Evolutionary conservation across 2,113 vertebrate genomes (phyloP).

Genomic region (Pithys albifrons): DNA sequence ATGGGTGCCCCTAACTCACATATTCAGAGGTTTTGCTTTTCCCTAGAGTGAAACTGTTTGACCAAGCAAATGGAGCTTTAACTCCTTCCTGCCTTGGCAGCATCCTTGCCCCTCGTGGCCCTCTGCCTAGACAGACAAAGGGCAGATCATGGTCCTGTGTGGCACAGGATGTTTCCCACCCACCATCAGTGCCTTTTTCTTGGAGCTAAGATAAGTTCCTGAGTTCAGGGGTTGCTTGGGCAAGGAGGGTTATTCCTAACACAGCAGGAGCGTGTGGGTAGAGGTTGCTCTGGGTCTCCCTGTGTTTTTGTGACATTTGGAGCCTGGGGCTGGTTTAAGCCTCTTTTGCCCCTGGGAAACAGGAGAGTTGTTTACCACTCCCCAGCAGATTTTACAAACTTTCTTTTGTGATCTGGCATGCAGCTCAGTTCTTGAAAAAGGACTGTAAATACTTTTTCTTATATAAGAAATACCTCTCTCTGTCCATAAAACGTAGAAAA

Average conservation of each 20-base stretch:
- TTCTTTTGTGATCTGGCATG: not conserved
- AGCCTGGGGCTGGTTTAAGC: not conserved
- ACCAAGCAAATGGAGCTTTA: not conserved
- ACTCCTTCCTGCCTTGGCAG: slow-evolving; percentile 9
- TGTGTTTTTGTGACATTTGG: slow-evolving; percentile 2
- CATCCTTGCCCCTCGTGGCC: fast-evolving
- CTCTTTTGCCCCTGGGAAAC: not conserved
- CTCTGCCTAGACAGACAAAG: not conserved
- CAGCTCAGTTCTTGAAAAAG: slow-evolving; percentile 39
- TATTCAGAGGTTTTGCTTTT: not conserved
- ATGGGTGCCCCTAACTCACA: not conserved
- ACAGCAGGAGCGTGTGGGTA: not conserved
- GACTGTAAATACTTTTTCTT: not conserved
- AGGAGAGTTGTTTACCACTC: slow-evolving; percentile 13
- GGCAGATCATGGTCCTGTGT: fast-evolving
- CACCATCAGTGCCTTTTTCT: fast-evolving
- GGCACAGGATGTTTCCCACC: not conserved
- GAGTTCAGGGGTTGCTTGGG: not conserved
- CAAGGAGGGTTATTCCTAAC: not conserved
- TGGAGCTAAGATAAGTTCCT: not conserved
- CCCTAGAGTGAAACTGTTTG: not conserved
- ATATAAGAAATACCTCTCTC: slow-evolving; percentile 11
- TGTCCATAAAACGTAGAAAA: slow-evolving; percentile 69
- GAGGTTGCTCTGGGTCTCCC: not conserved
- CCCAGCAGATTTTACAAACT: not conserved